phyloP scores from a whole-genome alignment of 2,888 invertebrate genomes.

The Phoronis australis region DNA sequence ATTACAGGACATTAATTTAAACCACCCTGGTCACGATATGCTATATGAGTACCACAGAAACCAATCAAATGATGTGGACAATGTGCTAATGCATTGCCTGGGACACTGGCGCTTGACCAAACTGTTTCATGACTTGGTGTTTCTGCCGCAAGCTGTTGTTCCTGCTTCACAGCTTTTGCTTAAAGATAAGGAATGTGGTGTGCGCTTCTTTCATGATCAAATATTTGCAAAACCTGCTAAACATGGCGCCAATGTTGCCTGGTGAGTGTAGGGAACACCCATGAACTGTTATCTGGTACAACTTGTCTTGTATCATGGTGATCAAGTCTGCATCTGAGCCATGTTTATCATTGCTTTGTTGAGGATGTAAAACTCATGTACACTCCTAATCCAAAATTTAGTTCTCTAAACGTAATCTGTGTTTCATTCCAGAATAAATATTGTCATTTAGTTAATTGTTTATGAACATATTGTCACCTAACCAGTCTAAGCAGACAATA shows the following conservation, averaged over 20 bases:
- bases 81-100: slow-evolving; percentile 40
- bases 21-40: slow-evolving; percentile 35
- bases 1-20: slow-evolving; percentile 20
- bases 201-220: slow-evolving; percentile 47
- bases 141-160: slow-evolving; percentile 36
- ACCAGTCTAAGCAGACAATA: no score
- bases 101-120: slow-evolving; percentile 45
- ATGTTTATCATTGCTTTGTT: no score
- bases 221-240: slow-evolving; percentile 42
- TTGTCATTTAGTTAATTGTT: no score
- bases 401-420: no score
- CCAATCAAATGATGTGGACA: slow-evolving; percentile 39
- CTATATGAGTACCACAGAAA: slow-evolving; percentile 46
- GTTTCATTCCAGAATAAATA: no score
- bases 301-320: no score
- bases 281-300: no score
- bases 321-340: no score
- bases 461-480: no score
- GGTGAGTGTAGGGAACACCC: slow-evolving; percentile 21
- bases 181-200: slow-evolving; percentile 14
- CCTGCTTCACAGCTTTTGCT: slow-evolving; percentile 30
- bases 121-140: slow-evolving; percentile 41
- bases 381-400: no score
- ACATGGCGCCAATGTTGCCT: slow-evolving; percentile 42
- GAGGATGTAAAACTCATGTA: no score